Evolutionary conservation across 1,140 invertebrate genomes (phyloP), one percentile per base, ranked within the genome.

Genomic region (Penaeus japonicus): DNA sequence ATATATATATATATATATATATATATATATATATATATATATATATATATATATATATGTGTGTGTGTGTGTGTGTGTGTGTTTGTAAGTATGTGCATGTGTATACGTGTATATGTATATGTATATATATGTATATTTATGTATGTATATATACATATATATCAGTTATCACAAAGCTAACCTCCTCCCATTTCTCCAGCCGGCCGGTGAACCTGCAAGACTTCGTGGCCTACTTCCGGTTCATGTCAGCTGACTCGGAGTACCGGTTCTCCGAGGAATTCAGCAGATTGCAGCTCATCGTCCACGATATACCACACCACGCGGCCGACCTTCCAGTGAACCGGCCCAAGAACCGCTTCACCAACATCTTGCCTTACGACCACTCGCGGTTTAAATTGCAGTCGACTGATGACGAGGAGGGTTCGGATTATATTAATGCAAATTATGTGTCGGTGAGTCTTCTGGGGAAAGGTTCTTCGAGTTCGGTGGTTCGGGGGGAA

Each of bases 211-310:
- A 96, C 92, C 95, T 99, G 75, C 95, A 96, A 88, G 97, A 98
- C 91, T 99, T 99, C 93, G 94, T 95, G 0, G 97, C 99, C 91
- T 98, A 99, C 93, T 98, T 98, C 92, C 94, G 97, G 18, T 94
- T 97, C 20, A 99, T 99, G 98, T 97, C 97, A 15, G 98, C 98
- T 20, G 98, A 99, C 93, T 99, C 98, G 4, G 98, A 99, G 93
- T 99, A 99, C 93, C 95, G 97, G 92, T 99, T 99, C 93, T 98
- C 97, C 80, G 98, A 99, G 93, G 98, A 99, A 93, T 99, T 99
- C 93, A 98, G 99, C 93, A 97, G 98, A 91, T 92, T 99, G 84
- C 99, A 99, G 92, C 96, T 97, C 91, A 96, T 99, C 24, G 99
- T 98, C 4, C 94, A 97, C 7, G 97, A 99, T 91, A 97, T 98